Percentiles rank a stretch among this genome's conserved stretches.
Evolutionary conservation across 2,797 vertebrate species (phyloP).

Genomic region (Synanceia verrucosa): DNA sequence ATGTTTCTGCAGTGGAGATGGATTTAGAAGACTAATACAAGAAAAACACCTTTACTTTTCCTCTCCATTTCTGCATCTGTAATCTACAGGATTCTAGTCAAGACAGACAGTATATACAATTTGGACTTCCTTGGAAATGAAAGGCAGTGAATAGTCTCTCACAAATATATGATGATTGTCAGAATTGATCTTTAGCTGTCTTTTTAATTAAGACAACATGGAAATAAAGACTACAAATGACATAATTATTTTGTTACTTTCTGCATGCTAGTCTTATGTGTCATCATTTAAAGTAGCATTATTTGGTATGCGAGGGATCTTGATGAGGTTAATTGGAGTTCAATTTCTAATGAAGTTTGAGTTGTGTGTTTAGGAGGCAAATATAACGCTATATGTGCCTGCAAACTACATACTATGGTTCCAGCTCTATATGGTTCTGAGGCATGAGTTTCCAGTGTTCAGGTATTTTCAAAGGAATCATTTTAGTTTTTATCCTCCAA

Average conservation of each 20-base stretch:
- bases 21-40: background rate
- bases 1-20: background rate
- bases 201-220: background rate
- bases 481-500: background rate
- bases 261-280: background rate
- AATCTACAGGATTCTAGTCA: background rate
- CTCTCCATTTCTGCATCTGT: background rate
- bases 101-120: background rate
- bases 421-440: background rate
- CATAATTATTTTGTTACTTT: background rate
- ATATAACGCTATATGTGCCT: background rate
- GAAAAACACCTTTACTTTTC: too few relatives aligned
- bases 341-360: background rate
- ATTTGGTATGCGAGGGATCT: background rate
- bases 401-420: background rate
- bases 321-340: background rate
- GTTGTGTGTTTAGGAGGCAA: background rate
- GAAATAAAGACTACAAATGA: background rate
- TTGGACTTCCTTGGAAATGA: background rate
- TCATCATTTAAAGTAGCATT: background rate
- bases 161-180: background rate
- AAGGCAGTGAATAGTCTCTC: background rate
- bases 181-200: background rate
- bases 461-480: constrained; percentile 49
- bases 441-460: background rate